Conservation (phyloP, 2,888 invertebrate species). For the Perizoma flavofasciatum region DNA sequence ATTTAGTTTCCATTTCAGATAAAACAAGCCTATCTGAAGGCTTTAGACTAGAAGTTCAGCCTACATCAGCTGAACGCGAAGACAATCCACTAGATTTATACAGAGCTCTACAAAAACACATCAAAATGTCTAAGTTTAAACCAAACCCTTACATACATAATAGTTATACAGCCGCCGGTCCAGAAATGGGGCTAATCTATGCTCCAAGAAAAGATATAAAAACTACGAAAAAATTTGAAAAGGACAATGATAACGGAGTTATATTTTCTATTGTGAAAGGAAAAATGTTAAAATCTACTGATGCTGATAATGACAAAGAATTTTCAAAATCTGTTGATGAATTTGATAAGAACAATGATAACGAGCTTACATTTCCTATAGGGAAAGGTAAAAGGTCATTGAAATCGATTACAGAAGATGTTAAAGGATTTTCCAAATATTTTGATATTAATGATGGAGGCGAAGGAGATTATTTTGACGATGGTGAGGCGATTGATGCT, state of each 20-base stretch:
- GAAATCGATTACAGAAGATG: neutral
- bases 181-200: neutral
- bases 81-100: slow-evolving; percentile 32
- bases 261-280: neutral
- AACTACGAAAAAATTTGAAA: slow-evolving; percentile 2
- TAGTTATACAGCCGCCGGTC: no score
- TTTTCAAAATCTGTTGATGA: neutral
- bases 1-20: no score
- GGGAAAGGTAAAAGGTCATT: slow-evolving; percentile 8
- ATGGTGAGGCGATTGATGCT: neutral
- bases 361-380: neutral
- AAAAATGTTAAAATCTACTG: no score
- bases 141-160: no score
- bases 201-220: neutral
- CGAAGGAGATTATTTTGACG: neutral
- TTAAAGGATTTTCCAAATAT: neutral
- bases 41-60: slow-evolving; percentile 44
- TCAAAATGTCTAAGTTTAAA: slow-evolving; percentile 36
- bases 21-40: slow-evolving; percentile 38
- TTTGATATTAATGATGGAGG: neutral
- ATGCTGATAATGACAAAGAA: neutral
- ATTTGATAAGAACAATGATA: slow-evolving; percentile 4
- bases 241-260: slow-evolving; percentile 10
- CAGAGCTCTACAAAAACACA: slow-evolving; percentile 43
- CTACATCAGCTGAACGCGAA: slow-evolving; percentile 35